A percentile compares a stretch with the other conserved stretches of the same genome.
These are phyloP conservation scores for Alaudala cheleensis DNA, from an alignment of 2,113 vertebrate species.

Conservation along the genomic window DNA sequence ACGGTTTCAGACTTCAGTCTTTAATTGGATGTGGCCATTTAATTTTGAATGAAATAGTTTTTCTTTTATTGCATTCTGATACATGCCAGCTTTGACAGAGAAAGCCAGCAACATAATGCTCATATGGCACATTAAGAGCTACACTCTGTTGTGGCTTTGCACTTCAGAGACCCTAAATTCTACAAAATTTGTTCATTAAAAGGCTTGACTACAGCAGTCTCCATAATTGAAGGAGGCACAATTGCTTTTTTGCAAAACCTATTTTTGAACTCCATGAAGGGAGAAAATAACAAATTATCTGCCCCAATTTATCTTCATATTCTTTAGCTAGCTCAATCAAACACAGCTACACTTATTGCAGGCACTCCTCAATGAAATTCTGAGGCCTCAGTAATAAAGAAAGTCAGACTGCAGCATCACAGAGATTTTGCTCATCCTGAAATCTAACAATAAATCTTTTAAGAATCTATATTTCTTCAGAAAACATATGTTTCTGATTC, in stretches of 20 bases:
- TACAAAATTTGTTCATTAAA: conserved; percentile 54
- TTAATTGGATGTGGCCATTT: conserved; percentile 52
- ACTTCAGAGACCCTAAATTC: conserved; percentile 47
- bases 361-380: background rate
- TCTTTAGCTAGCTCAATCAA: conserved; percentile 4
- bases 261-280: conserved; percentile 16
- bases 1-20: background rate
- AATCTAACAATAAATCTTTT: background rate
- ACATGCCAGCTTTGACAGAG: conserved; percentile 42
- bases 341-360: background rate
- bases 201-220: background rate
- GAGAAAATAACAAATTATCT: conserved; percentile 21
- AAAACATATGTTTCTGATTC: background rate
- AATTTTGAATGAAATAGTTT: conserved; percentile 56
- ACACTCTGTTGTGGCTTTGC: conserved; percentile 30
- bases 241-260: conserved; percentile 28
- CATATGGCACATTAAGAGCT: conserved; percentile 25
- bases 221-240: conserved; percentile 37
- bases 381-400: background rate
- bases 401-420: background rate
- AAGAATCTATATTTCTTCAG: background rate
- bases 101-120: conserved; percentile 40
- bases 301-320: background rate
- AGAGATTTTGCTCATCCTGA: background rate
- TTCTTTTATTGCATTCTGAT: conserved; percentile 48